Conservation (phyloP, 23 tunicate species). For the Trididemnum nubilum region DNA sequence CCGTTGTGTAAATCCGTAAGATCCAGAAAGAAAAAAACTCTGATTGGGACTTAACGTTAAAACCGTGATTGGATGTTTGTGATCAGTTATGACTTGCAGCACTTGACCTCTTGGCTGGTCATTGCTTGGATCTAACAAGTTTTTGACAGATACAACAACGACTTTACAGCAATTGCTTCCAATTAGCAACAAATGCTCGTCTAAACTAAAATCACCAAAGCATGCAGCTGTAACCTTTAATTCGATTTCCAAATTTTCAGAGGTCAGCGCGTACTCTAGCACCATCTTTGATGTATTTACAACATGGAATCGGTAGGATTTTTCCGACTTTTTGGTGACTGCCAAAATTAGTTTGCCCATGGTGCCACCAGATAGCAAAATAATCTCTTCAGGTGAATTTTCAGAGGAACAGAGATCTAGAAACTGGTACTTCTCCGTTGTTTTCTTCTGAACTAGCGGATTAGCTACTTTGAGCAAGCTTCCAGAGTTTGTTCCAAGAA, state of each 20-base stretch:
- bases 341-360: slow-evolving; percentile 12
- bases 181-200: neutral
- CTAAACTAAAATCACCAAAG: neutral
- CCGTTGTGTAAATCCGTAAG: slow-evolving; percentile 48
- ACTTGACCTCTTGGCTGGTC: neutral
- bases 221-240: slow-evolving; percentile 7
- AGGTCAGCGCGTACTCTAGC: neutral
- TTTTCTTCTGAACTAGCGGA: neutral
- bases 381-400: neutral
- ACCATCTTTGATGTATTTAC: neutral
- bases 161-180: slow-evolving; percentile 24
- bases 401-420: neutral
- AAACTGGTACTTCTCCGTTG: neutral
- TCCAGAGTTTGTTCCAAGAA: slow-evolving; percentile 9
- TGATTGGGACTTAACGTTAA: slow-evolving; percentile 32
- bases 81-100: neutral
- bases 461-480: slow-evolving; percentile 6
- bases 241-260: neutral
- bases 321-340: neutral
- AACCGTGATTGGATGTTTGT: slow-evolving; percentile 39
- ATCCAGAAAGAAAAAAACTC: slow-evolving; percentile 57
- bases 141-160: neutral
- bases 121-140: too few relatives aligned
- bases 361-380: neutral
- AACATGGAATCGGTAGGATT: neutral